phyloP scores from a whole-genome alignment of 2,113 vertebrate species.

The Astatoreochromis straeleni region DNA sequence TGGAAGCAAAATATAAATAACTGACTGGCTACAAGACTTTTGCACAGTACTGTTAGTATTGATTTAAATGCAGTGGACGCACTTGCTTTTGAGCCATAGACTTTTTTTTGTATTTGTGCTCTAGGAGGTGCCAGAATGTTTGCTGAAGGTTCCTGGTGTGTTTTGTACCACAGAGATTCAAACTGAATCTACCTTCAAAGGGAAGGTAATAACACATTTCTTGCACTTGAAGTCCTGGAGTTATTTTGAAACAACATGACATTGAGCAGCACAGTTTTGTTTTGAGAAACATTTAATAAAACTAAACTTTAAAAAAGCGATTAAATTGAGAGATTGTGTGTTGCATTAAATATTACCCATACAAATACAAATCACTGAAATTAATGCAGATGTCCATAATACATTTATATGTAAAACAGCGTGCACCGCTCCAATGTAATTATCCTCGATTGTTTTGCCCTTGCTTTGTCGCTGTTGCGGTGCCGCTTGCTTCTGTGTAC shows the following conservation, averaged over 20 bases:
- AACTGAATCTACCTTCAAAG: constrained; percentile 75
- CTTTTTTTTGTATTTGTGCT: neutral
- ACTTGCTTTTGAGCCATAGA: neutral
- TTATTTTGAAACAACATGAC: neutral
- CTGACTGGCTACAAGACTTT: neutral
- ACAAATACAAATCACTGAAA: neutral
- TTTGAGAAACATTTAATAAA: neutral
- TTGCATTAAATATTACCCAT: neutral
- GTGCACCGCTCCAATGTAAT: neutral
- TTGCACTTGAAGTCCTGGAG: neutral
- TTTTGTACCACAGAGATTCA: constrained; percentile 77
- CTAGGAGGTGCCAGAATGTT: constrained; percentile 48
- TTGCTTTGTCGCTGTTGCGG: constrained; percentile 4
- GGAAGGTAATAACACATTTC: constrained; percentile 60
- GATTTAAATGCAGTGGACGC: neutral
- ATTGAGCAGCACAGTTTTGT: neutral
- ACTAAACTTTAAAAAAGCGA: neutral
- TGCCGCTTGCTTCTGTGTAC: neutral
- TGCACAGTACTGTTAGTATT: neutral
- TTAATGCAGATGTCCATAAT: neutral
- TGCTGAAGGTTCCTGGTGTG: constrained; percentile 80
- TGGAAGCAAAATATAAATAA: neutral
- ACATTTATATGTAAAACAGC: neutral
- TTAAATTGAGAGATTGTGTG: neutral
- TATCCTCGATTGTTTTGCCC: constrained; percentile 5